These are phyloP conservation scores for Myiothlypis coronata DNA, from an alignment of 2,797 vertebrate species.

Conservation along the genomic window DNA sequence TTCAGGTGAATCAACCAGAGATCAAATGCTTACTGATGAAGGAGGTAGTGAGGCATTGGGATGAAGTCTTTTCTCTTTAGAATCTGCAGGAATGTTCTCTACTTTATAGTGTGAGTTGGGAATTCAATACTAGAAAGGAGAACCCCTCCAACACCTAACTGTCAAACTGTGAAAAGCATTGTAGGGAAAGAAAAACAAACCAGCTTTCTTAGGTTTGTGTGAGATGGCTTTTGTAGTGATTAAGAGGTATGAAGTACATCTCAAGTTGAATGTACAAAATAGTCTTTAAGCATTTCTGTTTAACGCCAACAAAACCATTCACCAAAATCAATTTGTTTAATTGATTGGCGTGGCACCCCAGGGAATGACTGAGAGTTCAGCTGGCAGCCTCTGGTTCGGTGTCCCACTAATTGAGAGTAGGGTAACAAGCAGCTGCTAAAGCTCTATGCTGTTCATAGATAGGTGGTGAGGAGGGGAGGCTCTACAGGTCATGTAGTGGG, in stretches of 20 bases:
- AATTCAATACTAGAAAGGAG: neutral
- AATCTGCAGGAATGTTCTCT: neutral
- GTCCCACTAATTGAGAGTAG: neutral
- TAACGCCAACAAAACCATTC: neutral
- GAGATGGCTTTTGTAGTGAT: neutral
- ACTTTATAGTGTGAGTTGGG: neutral
- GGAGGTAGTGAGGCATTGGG: neutral
- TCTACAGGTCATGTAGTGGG: neutral
- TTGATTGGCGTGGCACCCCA: neutral
- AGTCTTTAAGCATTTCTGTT: neutral
- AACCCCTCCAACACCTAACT: neutral
- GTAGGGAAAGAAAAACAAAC: neutral
- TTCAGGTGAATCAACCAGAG: neutral
- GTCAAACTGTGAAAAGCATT: neutral
- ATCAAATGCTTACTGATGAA: neutral
- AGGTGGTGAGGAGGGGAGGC: neutral
- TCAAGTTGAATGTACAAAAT: neutral
- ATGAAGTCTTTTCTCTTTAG: neutral
- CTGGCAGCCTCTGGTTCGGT: neutral
- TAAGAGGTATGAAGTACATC: neutral
- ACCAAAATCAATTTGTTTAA: neutral
- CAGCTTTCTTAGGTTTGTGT: neutral
- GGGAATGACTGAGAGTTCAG: neutral
- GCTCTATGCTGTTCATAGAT: accelerated
- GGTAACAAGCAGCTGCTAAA: neutral